Evolutionary conservation across 2,888 invertebrate species (phyloP).

Genomic region (Craniophora ligustri): DNA sequence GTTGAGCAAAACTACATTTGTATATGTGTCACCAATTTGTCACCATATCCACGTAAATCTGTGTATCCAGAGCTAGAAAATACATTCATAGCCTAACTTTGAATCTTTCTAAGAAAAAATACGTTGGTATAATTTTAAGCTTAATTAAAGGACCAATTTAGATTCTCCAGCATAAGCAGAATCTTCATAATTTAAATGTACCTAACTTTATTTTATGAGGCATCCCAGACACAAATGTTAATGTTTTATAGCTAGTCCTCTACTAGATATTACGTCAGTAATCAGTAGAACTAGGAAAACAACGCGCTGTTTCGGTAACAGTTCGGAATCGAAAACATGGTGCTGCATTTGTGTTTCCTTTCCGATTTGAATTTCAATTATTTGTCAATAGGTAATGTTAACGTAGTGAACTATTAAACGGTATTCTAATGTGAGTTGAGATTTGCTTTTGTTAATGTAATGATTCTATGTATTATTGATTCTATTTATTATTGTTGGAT

Average conservation of each 20-base stretch:
- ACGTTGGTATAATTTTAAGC: too few relatives aligned
- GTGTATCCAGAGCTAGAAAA: constrained; percentile 3
- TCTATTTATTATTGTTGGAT: too few relatives aligned
- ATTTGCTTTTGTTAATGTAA: too few relatives aligned
- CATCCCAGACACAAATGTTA: constrained; percentile 1
- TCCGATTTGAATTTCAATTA: constrained; percentile 10
- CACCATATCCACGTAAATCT: constrained; percentile 2
- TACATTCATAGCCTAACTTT: constrained; percentile 12
- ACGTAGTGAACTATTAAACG: neutral
- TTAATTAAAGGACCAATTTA: too few relatives aligned
- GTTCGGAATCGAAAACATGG: constrained; percentile 17
- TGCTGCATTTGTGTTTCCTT: neutral
- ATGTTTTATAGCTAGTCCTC: constrained; percentile 5
- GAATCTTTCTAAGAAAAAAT: too few relatives aligned
- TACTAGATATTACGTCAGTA: constrained; percentile 1
- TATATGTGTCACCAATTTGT: too few relatives aligned
- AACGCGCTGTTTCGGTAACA: constrained; percentile 1
- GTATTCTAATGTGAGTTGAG: neutral
- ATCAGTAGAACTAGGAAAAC: neutral
- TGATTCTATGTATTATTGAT: too few relatives aligned
- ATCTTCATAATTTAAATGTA: too few relatives aligned
- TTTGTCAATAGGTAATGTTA: neutral
- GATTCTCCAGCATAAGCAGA: too few relatives aligned
- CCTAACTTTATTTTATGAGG: constrained; percentile 13
- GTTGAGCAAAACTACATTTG: too few relatives aligned